These are phyloP conservation scores for Drosophila anomelani DNA, from an alignment of 2,888 invertebrate species.

Conservation along the genomic window DNA sequence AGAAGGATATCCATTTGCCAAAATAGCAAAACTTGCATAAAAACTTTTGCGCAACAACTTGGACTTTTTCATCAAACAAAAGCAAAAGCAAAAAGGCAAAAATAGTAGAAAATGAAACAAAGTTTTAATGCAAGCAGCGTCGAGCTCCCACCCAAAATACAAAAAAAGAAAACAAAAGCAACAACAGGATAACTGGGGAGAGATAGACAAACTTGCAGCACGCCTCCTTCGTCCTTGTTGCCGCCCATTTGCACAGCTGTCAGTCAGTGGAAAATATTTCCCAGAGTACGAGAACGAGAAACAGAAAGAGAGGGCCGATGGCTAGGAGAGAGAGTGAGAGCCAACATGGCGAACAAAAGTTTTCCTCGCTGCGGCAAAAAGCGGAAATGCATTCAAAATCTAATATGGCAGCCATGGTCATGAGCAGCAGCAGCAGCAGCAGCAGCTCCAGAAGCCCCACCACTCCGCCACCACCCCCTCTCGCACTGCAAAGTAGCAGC, in stretches of 20 bases:
- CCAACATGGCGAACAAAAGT: slow-evolving; percentile 79
- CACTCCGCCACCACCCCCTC: slow-evolving; percentile 10
- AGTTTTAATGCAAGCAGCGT: slow-evolving; percentile 69
- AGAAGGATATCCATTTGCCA: slow-evolving; percentile 76
- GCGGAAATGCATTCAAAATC: slow-evolving; percentile 82
- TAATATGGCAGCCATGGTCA: slow-evolving; percentile 81
- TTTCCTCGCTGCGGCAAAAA: slow-evolving; percentile 79
- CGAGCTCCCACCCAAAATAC: slow-evolving; percentile 19
- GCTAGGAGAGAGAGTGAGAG: slow-evolving; percentile 29
- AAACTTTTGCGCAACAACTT: slow-evolving; percentile 79
- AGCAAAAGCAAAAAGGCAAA: slow-evolving; percentile 60
- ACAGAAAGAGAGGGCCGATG: slow-evolving; percentile 14
- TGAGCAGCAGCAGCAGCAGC: slow-evolving; percentile 72
- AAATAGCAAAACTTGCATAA: slow-evolving; percentile 79
- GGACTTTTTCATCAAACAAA: slow-evolving; percentile 81
- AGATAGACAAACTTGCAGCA: slow-evolving; percentile 44
- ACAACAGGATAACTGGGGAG: slow-evolving; percentile 16
- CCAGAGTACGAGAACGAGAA: slow-evolving; percentile 47
- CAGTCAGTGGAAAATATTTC: slow-evolving; percentile 76
- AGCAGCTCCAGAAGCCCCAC: slow-evolving; percentile 10
- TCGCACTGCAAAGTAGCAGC: slow-evolving; percentile 68
- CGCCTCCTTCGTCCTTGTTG: slow-evolving; percentile 41
- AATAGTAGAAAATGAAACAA: slow-evolving; percentile 69
- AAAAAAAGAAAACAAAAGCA: slow-evolving; percentile 54
- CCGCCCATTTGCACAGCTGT: slow-evolving; percentile 71